These are phyloP conservation scores for Fulica atra DNA, from an alignment of 2,113 vertebrate genomes.

Conservation along the genomic window DNA sequence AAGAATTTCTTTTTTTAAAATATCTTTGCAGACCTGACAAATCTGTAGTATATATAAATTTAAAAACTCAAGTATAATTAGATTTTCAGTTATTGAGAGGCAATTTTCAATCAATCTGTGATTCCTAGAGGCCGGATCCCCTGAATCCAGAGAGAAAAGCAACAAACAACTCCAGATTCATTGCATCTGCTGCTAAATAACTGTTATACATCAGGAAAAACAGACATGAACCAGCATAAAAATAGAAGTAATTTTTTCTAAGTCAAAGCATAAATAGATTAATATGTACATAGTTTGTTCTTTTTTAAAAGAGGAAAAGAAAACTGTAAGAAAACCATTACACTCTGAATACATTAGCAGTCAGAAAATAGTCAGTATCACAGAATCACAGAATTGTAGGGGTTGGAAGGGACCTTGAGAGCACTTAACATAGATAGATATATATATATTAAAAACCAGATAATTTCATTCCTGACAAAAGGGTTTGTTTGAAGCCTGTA, in stretches of 20 bases:
- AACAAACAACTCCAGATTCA: no score
- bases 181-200: not conserved
- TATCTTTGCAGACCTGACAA: not conserved
- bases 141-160: not conserved
- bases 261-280: not conserved
- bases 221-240: not conserved
- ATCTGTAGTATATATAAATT: not conserved
- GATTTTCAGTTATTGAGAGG: not conserved
- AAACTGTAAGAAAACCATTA: not conserved
- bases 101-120: not conserved
- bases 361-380: not conserved
- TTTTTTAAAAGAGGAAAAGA: no score
- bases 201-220: not conserved
- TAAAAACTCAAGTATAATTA: not conserved
- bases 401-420: no score
- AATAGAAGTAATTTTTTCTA: not conserved
- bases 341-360: not conserved
- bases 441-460: not conserved
- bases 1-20: not conserved
- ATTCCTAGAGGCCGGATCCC: not conserved
- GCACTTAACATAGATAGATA: not conserved
- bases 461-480: not conserved
- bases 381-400: no score
- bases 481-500: not conserved
- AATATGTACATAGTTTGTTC: not conserved